Base-by-base conservation (phyloP, 2,797 vertebrate genomes). In the Catostomus latipinnis region DNA sequence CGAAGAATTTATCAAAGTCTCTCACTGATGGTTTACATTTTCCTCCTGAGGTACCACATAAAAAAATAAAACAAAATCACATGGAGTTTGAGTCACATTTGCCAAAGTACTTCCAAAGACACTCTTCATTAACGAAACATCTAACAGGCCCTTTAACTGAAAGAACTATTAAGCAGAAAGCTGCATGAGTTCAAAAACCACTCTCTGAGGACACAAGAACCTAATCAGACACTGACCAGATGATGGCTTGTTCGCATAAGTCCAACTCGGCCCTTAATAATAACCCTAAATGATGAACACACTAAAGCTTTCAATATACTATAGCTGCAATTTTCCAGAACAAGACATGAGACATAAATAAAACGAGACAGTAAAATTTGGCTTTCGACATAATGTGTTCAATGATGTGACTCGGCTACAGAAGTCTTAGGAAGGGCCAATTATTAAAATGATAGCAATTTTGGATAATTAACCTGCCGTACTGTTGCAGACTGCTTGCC, bases 41-140 rank as follows among this genome's bases (percentile, higher is more conserved):
- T 85, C 84, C 85, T 85, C 80, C 69, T 74, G 88, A 89, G 88
- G 87, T 86, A 90, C 89, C 90, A 84, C 89, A 85, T 81, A 69
- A 84, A 89, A 86, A 78, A 76, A 1, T n/a, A 80, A 34, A 34
- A 34, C 4, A 34, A 34, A 34, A 89, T 34, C 34, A 34, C 34
- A 34, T 34, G 34, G 2, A 34, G 34, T 3, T 34, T 34, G 34
- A 34, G 34, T 34, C 34, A 34, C 34, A 34, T 34, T 34, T 34
- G 34, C 34, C 34, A 4, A 90, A 92, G 90, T 81, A 84, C 87
- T 88, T 88, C 84, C 84, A 87, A 81, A 89, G 88, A 88, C 84
- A 88, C 80, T 86, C 78, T 14, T 79, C 71, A 72, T 84, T 86
- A 82, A 85, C 84, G 87, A 90, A 91, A 92, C 87, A 73, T 90